Percentiles rank a stretch among this genome's conserved stretches.
Conservation (phyloP, 2,888 invertebrate species). For the Caenorhabditis sp. region DNA sequence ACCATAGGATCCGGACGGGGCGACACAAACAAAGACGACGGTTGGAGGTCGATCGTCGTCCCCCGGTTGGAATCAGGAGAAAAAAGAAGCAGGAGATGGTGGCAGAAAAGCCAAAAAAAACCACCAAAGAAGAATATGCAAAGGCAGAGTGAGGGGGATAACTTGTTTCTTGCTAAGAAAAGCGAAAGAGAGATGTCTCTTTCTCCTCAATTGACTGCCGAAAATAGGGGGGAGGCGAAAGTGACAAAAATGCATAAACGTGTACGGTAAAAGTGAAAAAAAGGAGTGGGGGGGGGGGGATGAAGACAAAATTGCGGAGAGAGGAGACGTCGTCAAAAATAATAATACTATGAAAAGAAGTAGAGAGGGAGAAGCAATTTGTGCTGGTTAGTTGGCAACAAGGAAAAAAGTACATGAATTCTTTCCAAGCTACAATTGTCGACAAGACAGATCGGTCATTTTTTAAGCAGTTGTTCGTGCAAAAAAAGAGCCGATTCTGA, state of each 20-base stretch:
- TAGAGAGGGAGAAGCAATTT: not conserved
- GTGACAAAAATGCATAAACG: constrained; percentile 64
- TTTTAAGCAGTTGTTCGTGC: too few relatives aligned
- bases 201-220: constrained; percentile 63
- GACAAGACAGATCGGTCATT: too few relatives aligned
- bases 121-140: constrained; percentile 34
- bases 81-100: constrained; percentile 11
- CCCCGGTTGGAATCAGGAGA: constrained; percentile 15
- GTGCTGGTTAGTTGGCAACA: constrained; percentile 4
- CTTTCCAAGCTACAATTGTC: not conserved
- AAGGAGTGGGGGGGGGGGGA: not conserved
- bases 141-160: constrained; percentile 29
- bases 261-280: constrained; percentile 63
- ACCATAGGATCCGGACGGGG: constrained; percentile 44
- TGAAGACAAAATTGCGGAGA: constrained; percentile 34
- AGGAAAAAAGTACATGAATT: not conserved
- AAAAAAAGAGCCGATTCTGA: too few relatives aligned
- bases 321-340: constrained; percentile 16
- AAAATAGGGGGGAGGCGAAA: constrained; percentile 51
- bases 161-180: constrained; percentile 52
- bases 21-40: constrained; percentile 53
- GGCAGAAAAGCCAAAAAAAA: constrained; percentile 36
- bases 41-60: constrained; percentile 42
- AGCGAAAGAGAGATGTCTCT: constrained; percentile 22
- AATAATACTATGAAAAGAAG: not conserved